These are phyloP conservation scores for Tokudaia tokunoshimensis DNA, from an alignment of 2,797 vertebrate species.

Conservation along the genomic window DNA sequence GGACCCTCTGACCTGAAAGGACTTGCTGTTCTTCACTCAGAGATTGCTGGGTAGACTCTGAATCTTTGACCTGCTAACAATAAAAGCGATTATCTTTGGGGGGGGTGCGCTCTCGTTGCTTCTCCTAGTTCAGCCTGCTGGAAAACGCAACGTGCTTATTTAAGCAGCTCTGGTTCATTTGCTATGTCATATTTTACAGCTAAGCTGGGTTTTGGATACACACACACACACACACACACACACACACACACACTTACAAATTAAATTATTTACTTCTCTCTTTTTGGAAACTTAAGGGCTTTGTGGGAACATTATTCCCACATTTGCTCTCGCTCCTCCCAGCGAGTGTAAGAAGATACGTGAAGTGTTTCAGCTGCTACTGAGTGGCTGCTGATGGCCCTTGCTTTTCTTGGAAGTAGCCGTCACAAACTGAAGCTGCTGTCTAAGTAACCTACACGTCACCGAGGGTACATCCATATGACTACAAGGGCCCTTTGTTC, in stretches of 20 bases:
- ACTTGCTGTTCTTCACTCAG: slow-evolving; percentile 84
- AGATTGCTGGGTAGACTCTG: slow-evolving; percentile 85
- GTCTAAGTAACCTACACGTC: not conserved
- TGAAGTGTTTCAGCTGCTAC: not conserved
- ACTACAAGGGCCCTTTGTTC: not conserved
- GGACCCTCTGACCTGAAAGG: slow-evolving; percentile 87
- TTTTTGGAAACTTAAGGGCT: not conserved
- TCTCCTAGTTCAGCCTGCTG: slow-evolving; percentile 81
- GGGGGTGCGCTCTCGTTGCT: slow-evolving; percentile 75
- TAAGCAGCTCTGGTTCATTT: slow-evolving; percentile 71
- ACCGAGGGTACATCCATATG: not conserved
- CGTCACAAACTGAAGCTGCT: not conserved
- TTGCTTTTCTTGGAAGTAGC: not conserved
- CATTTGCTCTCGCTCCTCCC: not conserved
- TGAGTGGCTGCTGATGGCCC: not conserved
- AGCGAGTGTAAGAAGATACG: not conserved
- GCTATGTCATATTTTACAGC: slow-evolving; percentile 74
- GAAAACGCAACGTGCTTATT: slow-evolving; percentile 79
- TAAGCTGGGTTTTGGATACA: not conserved
- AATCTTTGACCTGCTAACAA: slow-evolving; percentile 86
- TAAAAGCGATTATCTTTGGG: slow-evolving; percentile 84
- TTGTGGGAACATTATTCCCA: not conserved
- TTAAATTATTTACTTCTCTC: slow-evolving; percentile 76
- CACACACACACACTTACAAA: slow-evolving; percentile 27
- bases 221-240: no score